Percentiles rank a stretch among this genome's conserved stretches.
These are phyloP conservation scores for Boulengeromyrus knoepffleri DNA, from an alignment of 2,113 vertebrate species.

Conservation along the genomic window DNA sequence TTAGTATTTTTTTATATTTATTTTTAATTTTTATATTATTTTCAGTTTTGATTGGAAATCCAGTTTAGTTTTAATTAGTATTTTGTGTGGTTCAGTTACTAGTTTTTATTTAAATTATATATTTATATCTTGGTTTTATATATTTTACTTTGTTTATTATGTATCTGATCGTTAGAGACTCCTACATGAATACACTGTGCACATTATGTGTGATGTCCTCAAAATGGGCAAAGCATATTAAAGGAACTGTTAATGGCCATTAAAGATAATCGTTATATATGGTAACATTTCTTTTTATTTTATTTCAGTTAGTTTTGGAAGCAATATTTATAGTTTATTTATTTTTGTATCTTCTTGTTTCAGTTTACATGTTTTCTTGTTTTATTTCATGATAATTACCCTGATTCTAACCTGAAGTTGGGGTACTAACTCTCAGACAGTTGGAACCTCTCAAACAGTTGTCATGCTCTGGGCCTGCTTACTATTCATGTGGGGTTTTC, in stretches of 20 bases:
- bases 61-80: background rate
- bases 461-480: constrained; percentile 21
- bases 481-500: constrained; percentile 23
- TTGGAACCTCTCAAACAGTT: background rate
- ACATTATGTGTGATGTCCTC: background rate
- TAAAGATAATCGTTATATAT: background rate
- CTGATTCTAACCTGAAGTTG: background rate
- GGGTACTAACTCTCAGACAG: background rate
- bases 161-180: background rate
- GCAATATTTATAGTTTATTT: background rate
- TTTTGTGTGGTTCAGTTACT: background rate
- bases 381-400: no score
- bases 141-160: background rate
- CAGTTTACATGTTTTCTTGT: background rate
- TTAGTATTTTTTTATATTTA: background rate
- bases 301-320: background rate
- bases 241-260: background rate
- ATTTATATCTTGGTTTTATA: background rate
- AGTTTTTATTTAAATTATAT: background rate
- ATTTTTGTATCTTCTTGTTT: background rate
- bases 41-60: background rate
- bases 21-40: background rate
- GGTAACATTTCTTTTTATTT: background rate
- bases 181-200: background rate
- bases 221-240: background rate